Evolutionary conservation across 2,888 invertebrate genomes (phyloP), one percentile per base, ranked within the genome.

Genomic region (Dichetophora obliterata): DNA sequence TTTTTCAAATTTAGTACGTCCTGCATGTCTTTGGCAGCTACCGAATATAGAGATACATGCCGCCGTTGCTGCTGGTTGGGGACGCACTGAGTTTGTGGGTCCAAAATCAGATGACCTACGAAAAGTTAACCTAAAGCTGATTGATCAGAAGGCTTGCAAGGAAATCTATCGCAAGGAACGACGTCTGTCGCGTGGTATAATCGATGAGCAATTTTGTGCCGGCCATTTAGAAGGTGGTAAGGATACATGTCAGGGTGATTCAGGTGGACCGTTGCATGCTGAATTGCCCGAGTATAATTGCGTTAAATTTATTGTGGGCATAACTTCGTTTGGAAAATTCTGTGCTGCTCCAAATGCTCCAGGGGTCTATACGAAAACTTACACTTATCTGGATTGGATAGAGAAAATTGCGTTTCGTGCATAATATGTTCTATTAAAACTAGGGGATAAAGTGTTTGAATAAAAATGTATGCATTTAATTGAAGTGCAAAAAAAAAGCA

Each of bases 191-290:
- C 84, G 82, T 24, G 90, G 90, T 3, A 87, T 90, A 16, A 84
- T 84, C 54, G 85, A 89, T 70, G 82, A 84, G 0, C 90, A 90
- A 81, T 84, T 90, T 75, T 90, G 90, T 80, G 90, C 90, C 4
- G 90, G 90, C 1, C 85, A 86, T 57, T 80, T 89, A 43, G 82
- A 83, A 0, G 89, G 88, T 2, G 90, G 88, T 19, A 89, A 85
- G 76, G 90, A 89, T 79, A 89, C 90, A 0, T 90, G 90, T 54
- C 87, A 88, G 61, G 88, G 89, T 0, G 89, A 89, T 80, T 89
- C 89, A 0, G 89, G 89, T 3, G 90, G 90, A 3, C 89, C 90
- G 0, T 75, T 90, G 14, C 86, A 88, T 75, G 86, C 85, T 0
- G 82, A 86, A 8, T 66, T 88, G 6, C 86, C 86, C 0, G 87